Evolutionary conservation across 2,888 invertebrate species (phyloP).

Genomic region (Agriopis marginaria): DNA sequence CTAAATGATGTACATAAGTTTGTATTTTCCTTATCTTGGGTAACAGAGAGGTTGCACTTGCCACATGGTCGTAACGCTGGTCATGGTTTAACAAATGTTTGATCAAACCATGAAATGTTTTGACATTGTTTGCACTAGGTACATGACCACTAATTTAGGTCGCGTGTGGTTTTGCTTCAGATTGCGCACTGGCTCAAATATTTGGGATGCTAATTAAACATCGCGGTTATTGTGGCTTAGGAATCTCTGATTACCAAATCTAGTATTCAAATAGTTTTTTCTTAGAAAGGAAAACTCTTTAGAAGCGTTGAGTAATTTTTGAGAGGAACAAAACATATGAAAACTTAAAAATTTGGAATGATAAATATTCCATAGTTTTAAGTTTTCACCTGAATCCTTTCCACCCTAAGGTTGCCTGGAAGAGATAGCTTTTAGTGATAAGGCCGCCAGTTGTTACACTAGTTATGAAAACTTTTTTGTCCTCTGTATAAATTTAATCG

Average conservation of each 20-base stretch:
- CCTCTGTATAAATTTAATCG: no score
- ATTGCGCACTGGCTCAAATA: slow-evolving; percentile 48
- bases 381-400: no score
- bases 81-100: slow-evolving; percentile 39
- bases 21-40: slow-evolving; percentile 18
- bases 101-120: slow-evolving; percentile 35
- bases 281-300: no score
- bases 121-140: slow-evolving; percentile 47
- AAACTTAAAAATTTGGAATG: no score
- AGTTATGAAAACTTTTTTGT: no score
- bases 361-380: no score
- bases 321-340: no score
- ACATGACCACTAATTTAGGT: slow-evolving; percentile 49
- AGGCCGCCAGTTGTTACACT: no score
- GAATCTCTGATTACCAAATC: slow-evolving; percentile 10
- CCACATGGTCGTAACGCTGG: slow-evolving; percentile 26
- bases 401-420: no score
- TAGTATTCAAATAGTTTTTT: background rate
- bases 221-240: slow-evolving; percentile 7
- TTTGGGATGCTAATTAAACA: slow-evolving; percentile 39
- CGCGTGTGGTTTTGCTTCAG: slow-evolving; percentile 45
- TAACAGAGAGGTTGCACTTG: slow-evolving; percentile 17
- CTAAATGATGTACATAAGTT: background rate
- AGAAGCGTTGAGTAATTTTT: no score
- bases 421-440: no score